A percentile compares a stretch with the other conserved stretches of the same genome.
These are phyloP conservation scores for Nomia melanderi DNA, from an alignment of 1,140 invertebrate genomes.

Conservation along the genomic window DNA sequence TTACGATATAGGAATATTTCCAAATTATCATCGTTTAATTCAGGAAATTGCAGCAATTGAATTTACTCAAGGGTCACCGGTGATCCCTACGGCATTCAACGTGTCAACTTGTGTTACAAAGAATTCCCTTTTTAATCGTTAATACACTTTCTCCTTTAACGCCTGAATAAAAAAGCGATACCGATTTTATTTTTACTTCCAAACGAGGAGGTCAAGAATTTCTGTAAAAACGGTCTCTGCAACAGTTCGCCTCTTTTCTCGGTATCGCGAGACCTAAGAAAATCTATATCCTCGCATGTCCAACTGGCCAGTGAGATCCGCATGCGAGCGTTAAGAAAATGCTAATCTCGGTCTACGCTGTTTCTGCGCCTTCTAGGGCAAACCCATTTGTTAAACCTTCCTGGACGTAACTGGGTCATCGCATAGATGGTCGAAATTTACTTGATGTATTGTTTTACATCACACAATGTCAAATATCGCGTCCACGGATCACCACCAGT, in stretches of 20 bases:
- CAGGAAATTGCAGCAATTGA: no score
- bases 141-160: no score
- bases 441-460: not conserved
- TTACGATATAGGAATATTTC: no score
- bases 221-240: not conserved
- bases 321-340: conserved; percentile 73
- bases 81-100: no score
- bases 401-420: conserved; percentile 20
- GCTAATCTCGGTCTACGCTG: conserved; percentile 60
- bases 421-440: not conserved
- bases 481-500: not conserved
- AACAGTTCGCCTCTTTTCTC: not conserved
- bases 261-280: conserved; percentile 41
- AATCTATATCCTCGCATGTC: conserved; percentile 72
- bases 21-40: no score
- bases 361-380: not conserved
- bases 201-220: not conserved
- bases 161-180: no score
- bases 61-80: no score
- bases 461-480: not conserved
- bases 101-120: no score
- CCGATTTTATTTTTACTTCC: not conserved
- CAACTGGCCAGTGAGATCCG: conserved; percentile 31
- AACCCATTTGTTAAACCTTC: not conserved
- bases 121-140: no score